These are phyloP conservation scores for Hesperophylax magnus DNA, from an alignment of 1,140 invertebrate species.

Conservation along the genomic window DNA sequence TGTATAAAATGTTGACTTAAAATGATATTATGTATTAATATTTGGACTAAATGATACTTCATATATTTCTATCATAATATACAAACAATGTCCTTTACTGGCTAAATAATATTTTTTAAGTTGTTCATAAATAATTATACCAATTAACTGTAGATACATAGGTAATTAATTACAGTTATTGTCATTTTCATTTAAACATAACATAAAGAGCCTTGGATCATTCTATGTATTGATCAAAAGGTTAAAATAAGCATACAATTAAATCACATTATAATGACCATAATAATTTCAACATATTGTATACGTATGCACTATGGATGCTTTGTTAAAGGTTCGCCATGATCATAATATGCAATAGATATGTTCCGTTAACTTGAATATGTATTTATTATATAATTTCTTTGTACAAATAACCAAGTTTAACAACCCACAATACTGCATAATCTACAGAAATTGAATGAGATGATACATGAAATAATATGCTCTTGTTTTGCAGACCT, in stretches of 20 bases:
- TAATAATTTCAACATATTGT: too few relatives aligned
- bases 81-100: background rate
- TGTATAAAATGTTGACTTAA: slow-evolving; percentile 1
- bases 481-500: too few relatives aligned
- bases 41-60: background rate
- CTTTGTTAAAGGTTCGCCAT: too few relatives aligned
- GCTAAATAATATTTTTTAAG: background rate
- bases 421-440: too few relatives aligned
- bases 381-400: too few relatives aligned
- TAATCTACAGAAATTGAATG: too few relatives aligned
- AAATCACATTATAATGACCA: too few relatives aligned
- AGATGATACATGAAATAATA: too few relatives aligned
- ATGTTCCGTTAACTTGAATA: too few relatives aligned
- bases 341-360: too few relatives aligned
- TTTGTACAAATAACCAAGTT: too few relatives aligned
- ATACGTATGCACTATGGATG: too few relatives aligned
- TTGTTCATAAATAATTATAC: background rate
- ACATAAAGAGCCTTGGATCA: background rate
- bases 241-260: background rate
- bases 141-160: background rate
- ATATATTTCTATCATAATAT: background rate
- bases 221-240: background rate
- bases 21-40: background rate
- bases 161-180: slow-evolving; percentile 24
- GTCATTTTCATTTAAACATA: slow-evolving; percentile 32